A percentile compares a stretch with the other conserved stretches of the same genome.
These are phyloP conservation scores for Cetoscarus ocellatus DNA, from an alignment of 2,797 vertebrate genomes.

Conservation along the genomic window DNA sequence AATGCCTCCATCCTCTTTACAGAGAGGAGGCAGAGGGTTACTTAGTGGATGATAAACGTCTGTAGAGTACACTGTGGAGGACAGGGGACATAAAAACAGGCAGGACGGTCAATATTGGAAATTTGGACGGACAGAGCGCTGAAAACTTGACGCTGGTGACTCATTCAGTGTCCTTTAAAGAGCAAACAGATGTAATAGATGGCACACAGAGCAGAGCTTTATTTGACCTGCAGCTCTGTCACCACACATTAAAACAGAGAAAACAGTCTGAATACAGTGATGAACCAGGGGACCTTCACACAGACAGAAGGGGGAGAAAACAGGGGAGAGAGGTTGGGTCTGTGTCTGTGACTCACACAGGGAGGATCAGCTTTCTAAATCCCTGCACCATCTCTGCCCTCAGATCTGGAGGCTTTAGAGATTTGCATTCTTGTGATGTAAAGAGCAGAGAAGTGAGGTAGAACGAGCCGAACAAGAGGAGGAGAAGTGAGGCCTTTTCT, in stretches of 20 bases:
- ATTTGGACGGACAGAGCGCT: conserved; percentile 78
- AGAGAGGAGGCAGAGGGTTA: conserved; percentile 17
- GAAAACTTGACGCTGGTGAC: conserved; percentile 59
- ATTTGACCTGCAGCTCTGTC: conserved; percentile 77
- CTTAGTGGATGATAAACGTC: conserved; percentile 50
- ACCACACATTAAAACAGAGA: conserved; percentile 52
- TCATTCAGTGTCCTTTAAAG: conserved; percentile 76
- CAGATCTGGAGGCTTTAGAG: conserved; percentile 77
- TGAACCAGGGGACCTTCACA: conserved; percentile 49
- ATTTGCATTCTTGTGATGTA: conserved; percentile 80
- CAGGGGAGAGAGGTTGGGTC: conserved; percentile 41
- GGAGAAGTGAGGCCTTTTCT: conserved; percentile 17
- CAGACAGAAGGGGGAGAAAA: conserved; percentile 9
- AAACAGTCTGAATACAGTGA: conserved; percentile 28
- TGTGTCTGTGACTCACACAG: conserved; percentile 75
- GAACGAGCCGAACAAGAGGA: conserved; percentile 51
- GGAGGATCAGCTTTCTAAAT: conserved; percentile 79
- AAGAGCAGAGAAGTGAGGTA: conserved; percentile 67
- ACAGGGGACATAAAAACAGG: conserved; percentile 78
- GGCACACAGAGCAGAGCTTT: conserved; percentile 43
- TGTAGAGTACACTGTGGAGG: conserved; percentile 47
- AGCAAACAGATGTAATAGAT: conserved; percentile 92
- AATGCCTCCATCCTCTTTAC: conserved; percentile 6
- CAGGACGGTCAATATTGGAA: conserved; percentile 89
- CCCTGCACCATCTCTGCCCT: conserved; percentile 67